Percentiles rank a stretch among this genome's conserved stretches.
Conservation (phyloP, 2,113 vertebrate species). For the Delphinapterus leucas region DNA sequence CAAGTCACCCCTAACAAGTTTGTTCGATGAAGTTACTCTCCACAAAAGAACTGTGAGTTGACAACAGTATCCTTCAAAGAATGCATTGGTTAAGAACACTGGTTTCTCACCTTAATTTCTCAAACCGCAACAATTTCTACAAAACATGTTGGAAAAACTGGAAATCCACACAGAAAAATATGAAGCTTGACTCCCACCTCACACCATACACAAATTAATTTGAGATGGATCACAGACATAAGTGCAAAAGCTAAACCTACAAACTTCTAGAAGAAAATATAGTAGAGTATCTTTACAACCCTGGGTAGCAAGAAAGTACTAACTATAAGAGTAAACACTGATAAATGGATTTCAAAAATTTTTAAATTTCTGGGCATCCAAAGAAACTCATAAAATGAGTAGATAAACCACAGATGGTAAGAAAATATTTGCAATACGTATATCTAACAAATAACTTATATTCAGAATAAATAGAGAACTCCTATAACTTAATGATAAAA, state of each 20-base stretch:
- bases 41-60: neutral
- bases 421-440: neutral
- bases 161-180: constrained; percentile 3
- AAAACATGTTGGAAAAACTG: neutral
- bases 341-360: neutral
- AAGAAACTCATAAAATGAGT: neutral
- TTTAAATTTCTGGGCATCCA: neutral
- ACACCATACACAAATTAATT: neutral
- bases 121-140: neutral
- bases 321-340: neutral
- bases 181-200: neutral
- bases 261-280: neutral
- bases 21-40: neutral
- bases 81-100: neutral
- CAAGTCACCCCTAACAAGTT: neutral
- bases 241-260: neutral
- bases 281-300: neutral
- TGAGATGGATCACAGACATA: neutral
- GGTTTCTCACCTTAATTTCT: constrained; percentile 9
- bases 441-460: neutral
- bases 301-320: neutral
- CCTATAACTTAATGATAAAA: neutral
- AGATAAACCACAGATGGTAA: neutral
- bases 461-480: neutral
- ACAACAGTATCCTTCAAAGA: neutral